phyloP scores from a whole-genome alignment of 2,113 vertebrate species.

The Micromys minutus region DNA sequence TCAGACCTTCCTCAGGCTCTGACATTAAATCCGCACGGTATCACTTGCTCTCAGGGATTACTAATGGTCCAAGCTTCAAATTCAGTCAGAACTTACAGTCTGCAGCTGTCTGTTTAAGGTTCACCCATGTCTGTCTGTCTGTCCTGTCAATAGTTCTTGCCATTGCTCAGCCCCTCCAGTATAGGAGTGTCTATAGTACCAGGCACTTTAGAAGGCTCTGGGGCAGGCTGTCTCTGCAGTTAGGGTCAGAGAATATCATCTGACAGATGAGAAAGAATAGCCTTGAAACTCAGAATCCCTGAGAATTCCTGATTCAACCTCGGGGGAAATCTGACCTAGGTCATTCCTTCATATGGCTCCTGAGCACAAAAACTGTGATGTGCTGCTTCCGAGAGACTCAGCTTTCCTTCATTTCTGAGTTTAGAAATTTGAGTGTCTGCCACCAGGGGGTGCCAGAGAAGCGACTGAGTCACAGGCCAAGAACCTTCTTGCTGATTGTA shows the following conservation, averaged over 20 bases:
- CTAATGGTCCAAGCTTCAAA: neutral
- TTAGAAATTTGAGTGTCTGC: neutral
- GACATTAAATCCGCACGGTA: neutral
- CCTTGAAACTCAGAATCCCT: neutral
- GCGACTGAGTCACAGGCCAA: neutral
- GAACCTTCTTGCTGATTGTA: neutral
- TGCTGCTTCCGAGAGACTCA: neutral
- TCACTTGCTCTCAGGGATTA: neutral
- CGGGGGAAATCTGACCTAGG: neutral
- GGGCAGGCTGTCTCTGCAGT: neutral
- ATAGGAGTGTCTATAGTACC: neutral
- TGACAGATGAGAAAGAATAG: neutral
- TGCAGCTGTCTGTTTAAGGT: too few species aligned
- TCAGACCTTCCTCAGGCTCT: neutral
- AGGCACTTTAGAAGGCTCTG: neutral
- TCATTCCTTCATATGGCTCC: neutral
- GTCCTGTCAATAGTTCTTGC: neutral
- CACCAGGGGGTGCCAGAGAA: slow-evolving; percentile 63
- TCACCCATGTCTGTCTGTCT: too few species aligned
- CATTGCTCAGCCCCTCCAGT: neutral
- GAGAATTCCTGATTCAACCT: neutral
- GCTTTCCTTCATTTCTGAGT: neutral
- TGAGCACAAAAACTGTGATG: neutral
- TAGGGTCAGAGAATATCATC: neutral
- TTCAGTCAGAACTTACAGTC: neutral